Evolutionary conservation across 2,797 vertebrate species (phyloP), one percentile per base, ranked within the genome.

Genomic region (Propithecus deckenii): DNA sequence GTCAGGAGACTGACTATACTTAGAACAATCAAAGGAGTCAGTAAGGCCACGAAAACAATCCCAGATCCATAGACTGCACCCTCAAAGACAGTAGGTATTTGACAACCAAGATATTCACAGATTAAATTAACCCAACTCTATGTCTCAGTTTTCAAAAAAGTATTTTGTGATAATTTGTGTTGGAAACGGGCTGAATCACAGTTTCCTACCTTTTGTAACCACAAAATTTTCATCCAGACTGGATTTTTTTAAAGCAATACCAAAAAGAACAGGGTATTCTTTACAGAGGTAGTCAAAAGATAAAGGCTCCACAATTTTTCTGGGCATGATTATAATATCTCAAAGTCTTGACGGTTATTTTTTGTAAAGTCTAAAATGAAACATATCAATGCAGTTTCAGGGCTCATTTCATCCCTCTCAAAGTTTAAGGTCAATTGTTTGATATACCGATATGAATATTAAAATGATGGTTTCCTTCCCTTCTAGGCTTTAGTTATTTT

Each of bases 341-440:
- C 81, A 43, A 89, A 89, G 11, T 72, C 38, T 85, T 85, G 41
- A 88, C 7, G 91, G n/a, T n/a, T 91, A 59, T 11, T 79, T 96
- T 88, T 83, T 80, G 3, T 75, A 52, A 75, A 96, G 23, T 55
- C 41, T 59, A 94, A 97, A 72, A 86, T 83, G 28, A 93, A 43
- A 89, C 23, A 67, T 41, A 30, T 38, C 17, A 55, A 38, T 83
- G 55, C 10, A 91, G 18, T n/a, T 78, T 38, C 55, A 57, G 41
- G n/a, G 15, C 55, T 17, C 28, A 86, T 75, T 72, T 86, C 17
- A n/a, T 41, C 43, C 30, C 15, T 78, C 4, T 48, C 13, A 57
- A 84, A 92, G 69, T 78, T 93, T 65, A 95, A 93, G 43, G 23
- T 95, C 63, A 75, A 48, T 32, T 89, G 57, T 89, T 95, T n/a